Base-by-base conservation (phyloP, 2,888 invertebrate genomes). In the Scaeva pyrastri region DNA sequence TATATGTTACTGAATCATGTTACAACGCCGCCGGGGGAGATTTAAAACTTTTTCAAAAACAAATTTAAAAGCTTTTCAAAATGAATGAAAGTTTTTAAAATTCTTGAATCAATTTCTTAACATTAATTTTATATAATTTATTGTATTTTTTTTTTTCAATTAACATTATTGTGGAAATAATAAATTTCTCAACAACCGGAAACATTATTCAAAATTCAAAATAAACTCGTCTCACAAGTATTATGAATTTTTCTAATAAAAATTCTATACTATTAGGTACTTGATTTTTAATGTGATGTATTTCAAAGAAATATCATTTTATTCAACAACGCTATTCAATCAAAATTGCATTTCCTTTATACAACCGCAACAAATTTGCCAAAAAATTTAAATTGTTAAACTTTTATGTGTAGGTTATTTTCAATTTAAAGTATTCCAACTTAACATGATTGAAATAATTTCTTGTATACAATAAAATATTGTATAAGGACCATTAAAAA, bases 401-500 rank as follows among this genome's bases (percentile, higher is more conserved):
- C 11, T 16, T 56, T 36, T 36, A 56, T 56, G 11, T 36, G 11
- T 16, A 2, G n/a, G n/a, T n/a, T n/a, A 55, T 16, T 31, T 36
- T 16, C 10, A 36, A 56, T 11, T 11, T 16, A 36, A 56, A 56
- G 3, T 56, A 55, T 1, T 1, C 16, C 31, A 31, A 16, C 6
- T 36, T 0, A 36, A 19, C 5, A 1, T 36, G 16, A 21, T 39
- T 58, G 21, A 39, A 36, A 60, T 2, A 60, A 58, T 36, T 58
- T 58, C 19, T 21, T 36, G 14, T 16, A 16, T 45, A 58, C 21
- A 41, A 60, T 60, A 60, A 60, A 60, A 60, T 60, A 31, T 31
- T 31, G n/a, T n/a, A 60, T 60, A 60, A 60, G 21, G 41, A 60
- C 39, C 60, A 60, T 60, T 60, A 41, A 60, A 60, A 21, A 21